Conservation (phyloP, 2,888 invertebrate species). For the Brenthis ino region DNA sequence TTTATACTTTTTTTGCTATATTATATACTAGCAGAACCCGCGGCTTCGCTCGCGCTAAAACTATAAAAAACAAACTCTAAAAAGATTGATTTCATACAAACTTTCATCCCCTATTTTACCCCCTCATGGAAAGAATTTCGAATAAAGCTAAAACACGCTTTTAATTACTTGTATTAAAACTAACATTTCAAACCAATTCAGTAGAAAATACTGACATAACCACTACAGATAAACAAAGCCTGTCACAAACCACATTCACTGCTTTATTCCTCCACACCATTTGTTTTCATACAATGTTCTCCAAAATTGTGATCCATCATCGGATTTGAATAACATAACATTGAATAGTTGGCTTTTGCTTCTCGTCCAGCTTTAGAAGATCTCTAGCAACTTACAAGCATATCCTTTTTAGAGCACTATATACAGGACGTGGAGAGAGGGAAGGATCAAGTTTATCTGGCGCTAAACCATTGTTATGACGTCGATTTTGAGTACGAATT, state of each 20-base stretch:
- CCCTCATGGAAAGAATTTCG: no score
- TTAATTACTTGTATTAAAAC: neutral
- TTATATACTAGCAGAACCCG: no score
- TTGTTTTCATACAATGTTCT: conserved; percentile 74
- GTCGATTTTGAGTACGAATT: conserved; percentile 75
- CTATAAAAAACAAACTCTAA: no score
- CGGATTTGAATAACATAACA: conserved; percentile 70
- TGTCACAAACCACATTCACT: conserved; percentile 39
- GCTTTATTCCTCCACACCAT: conserved; percentile 55
- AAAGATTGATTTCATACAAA: no score
- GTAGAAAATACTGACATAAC: conserved; percentile 18
- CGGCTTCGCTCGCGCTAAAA: no score
- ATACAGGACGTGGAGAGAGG: conserved; percentile 42
- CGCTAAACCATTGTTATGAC: conserved; percentile 65
- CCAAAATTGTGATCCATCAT: conserved; percentile 77
- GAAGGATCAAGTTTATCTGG: conserved; percentile 54
- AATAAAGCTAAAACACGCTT: no score
- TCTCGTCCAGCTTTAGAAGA: conserved; percentile 53
- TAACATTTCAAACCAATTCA: conserved; percentile 14
- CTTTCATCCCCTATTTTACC: no score
- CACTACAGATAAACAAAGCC: conserved; percentile 36
- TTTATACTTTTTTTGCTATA: neutral
- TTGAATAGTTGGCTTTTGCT: conserved; percentile 71
- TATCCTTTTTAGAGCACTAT: conserved; percentile 45
- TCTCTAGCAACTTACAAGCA: conserved; percentile 46